These are phyloP conservation scores for Montipora sp. DNA, from an alignment of 64 coral and sea anemone species.

Conservation along the genomic window DNA sequence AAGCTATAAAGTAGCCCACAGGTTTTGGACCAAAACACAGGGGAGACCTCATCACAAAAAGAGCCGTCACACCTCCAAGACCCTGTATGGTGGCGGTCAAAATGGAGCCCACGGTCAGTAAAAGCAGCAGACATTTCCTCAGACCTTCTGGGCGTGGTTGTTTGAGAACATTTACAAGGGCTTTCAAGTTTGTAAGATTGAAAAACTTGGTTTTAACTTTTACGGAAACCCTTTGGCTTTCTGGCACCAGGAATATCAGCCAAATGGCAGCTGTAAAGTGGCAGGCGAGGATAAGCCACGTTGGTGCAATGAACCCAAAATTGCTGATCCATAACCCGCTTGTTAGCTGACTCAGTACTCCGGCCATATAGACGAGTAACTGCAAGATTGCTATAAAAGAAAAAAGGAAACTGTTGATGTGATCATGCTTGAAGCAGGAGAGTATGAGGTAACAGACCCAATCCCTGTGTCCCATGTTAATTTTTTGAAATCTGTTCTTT, in stretches of 20 bases:
- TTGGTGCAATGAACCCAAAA: constrained; percentile 68
- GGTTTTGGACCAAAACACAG: constrained; percentile 81
- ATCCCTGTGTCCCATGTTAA: no score
- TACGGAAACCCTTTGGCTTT: constrained; percentile 29
- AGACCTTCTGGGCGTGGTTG: neutral
- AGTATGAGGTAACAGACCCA: no score
- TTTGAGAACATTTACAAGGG: constrained; percentile 39
- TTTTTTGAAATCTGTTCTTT: no score
- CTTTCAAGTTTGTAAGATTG: constrained; percentile 26
- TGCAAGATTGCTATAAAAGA: constrained; percentile 62
- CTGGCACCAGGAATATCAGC: constrained; percentile 66
- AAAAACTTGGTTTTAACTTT: constrained; percentile 25
- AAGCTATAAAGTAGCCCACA: constrained; percentile 75
- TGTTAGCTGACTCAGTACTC: constrained; percentile 83
- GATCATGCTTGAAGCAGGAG: neutral
- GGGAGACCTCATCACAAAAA: constrained; percentile 83
- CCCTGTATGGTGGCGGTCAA: constrained; percentile 11
- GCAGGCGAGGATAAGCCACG: constrained; percentile 77
- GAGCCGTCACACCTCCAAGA: constrained; percentile 21
- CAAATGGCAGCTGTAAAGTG: constrained; percentile 23
- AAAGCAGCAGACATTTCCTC: constrained; percentile 54
- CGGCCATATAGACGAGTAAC: constrained; percentile 67
- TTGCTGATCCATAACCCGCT: constrained; percentile 85
- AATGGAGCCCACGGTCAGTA: constrained; percentile 36
- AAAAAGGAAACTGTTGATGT: neutral